A percentile compares a stretch with the other conserved stretches of the same genome.
Conservation (phyloP, 2,113 vertebrate genomes). For the Pomatostomus ruficeps region DNA sequence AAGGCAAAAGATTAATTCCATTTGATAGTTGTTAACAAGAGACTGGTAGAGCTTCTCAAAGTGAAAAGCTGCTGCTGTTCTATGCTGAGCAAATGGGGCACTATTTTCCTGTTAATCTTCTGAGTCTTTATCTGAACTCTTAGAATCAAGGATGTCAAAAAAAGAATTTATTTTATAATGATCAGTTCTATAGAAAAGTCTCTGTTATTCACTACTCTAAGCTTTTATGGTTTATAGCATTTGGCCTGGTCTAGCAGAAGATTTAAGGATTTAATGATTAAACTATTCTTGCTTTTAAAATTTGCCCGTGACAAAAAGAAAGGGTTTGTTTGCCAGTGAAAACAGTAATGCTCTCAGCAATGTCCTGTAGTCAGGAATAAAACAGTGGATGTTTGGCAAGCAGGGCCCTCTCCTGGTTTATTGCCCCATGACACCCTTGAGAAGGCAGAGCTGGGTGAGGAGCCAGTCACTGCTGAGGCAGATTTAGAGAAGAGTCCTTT, state of each 20-base stretch:
- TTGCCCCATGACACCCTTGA: neutral
- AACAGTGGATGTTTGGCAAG: neutral
- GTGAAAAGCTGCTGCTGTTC: neutral
- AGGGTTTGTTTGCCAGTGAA: neutral
- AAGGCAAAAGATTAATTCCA: neutral
- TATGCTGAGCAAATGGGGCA: neutral
- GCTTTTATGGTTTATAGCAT: neutral
- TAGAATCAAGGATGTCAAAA: neutral
- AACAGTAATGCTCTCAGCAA: neutral
- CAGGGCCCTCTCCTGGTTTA: neutral
- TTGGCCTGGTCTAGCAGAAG: neutral
- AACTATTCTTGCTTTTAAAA: neutral
- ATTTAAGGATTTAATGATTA: neutral
- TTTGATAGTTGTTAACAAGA: neutral
- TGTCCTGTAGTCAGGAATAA: fast-evolving
- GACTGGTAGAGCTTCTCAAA: neutral
- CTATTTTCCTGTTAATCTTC: neutral
- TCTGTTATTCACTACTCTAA: neutral
- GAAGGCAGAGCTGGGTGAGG: neutral
- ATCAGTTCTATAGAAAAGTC: neutral
- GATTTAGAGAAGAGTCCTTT: neutral
- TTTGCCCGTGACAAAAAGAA: neutral
- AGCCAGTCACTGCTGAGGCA: neutral
- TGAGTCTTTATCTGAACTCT: neutral
- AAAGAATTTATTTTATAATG: neutral